Conservation (phyloP, 2,113 vertebrate genomes). For the Periophthalmus modestus region DNA sequence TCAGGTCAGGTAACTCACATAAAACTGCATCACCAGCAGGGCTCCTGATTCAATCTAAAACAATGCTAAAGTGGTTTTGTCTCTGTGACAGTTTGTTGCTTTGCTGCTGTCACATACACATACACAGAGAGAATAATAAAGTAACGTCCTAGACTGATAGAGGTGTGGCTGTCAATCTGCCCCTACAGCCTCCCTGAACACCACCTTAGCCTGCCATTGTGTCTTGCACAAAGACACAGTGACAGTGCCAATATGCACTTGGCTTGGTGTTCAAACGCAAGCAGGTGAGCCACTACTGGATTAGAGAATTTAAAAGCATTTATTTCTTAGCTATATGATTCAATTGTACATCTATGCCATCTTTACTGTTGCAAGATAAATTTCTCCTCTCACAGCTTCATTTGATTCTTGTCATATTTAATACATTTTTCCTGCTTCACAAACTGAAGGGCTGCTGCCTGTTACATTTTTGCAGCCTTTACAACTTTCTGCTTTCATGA, state of each 20-base stretch:
- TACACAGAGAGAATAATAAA: too few relatives aligned
- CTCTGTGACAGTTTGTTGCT: neutral
- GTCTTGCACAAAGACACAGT: too few relatives aligned
- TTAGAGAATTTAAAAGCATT: neutral
- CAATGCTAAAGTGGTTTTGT: neutral
- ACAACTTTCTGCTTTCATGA: conserved; percentile 44
- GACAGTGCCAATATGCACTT: too few relatives aligned
- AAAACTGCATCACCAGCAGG: conserved; percentile 14
- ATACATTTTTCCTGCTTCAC: neutral
- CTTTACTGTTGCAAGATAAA: neutral
- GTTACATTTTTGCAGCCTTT: conserved; percentile 15
- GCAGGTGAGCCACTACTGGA: too few relatives aligned
- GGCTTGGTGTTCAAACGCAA: too few relatives aligned
- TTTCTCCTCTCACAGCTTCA: neutral
- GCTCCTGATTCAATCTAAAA: neutral
- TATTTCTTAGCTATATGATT: neutral
- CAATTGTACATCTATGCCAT: neutral
- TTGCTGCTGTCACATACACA: neutral
- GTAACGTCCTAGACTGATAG: too few relatives aligned
- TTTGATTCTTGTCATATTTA: neutral
- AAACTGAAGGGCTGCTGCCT: neutral
- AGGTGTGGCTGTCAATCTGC: too few relatives aligned
- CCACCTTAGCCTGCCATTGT: too few relatives aligned
- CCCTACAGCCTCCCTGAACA: too few relatives aligned
- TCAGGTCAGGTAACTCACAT: conserved; percentile 29